Evolutionary conservation across 2,888 invertebrate species (phyloP).

Genomic region (Griposia aprilina): DNA sequence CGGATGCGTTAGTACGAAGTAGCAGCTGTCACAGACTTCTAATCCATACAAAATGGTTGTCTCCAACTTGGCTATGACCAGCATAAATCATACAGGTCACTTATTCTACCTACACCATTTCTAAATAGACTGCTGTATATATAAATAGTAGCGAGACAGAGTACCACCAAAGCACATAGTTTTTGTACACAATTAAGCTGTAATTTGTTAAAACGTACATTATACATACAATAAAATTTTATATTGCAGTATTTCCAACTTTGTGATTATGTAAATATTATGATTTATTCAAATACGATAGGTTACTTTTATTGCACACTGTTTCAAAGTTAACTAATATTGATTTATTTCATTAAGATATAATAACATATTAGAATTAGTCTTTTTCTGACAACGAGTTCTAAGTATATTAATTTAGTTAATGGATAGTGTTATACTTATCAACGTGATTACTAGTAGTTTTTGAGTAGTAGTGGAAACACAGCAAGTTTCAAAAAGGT

Average conservation of each 20-base stretch:
- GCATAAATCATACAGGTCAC: background rate
- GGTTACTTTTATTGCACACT: slow-evolving; percentile 30
- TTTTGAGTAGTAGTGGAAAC: background rate
- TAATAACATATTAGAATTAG: background rate
- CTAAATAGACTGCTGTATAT: background rate
- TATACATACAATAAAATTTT: too few species aligned
- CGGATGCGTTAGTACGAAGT: background rate
- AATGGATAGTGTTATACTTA: background rate
- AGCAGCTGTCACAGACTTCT: background rate
- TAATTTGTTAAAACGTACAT: too few species aligned
- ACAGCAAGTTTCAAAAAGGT: background rate
- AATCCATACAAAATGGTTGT: background rate
- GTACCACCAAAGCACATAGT: background rate
- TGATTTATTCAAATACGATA: slow-evolving; percentile 12
- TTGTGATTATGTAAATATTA: slow-evolving; percentile 7
- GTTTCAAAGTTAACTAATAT: slow-evolving; percentile 4
- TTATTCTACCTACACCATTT: slow-evolving; percentile 8
- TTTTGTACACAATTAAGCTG: background rate
- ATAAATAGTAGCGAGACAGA: background rate
- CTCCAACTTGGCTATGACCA: slow-evolving; percentile 15
- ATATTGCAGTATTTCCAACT: background rate
- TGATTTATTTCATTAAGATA: background rate
- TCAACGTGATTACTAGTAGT: background rate
- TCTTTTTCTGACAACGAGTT: background rate
- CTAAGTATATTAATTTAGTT: slow-evolving; percentile 6